Evolutionary conservation across 1,140 invertebrate species (phyloP), one percentile per base, ranked within the genome.

Genomic region (Ostrea denselamellosa): DNA sequence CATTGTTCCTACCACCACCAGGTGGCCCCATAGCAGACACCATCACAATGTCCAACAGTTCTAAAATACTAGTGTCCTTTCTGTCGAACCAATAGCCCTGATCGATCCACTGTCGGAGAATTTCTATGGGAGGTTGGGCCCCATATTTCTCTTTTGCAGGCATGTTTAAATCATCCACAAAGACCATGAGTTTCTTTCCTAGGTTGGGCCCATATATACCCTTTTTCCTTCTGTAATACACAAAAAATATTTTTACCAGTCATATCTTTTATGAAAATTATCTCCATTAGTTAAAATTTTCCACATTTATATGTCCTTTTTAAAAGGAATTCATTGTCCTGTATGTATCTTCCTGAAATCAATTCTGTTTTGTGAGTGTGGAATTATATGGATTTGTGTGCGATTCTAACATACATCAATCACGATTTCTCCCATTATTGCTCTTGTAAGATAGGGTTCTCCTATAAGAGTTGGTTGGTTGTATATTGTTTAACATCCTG

Each of bases 131-230:
- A 10, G 94, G 94, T 85, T 95, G 95, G 51, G 94, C 94, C 44
- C 94, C 94, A 90, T 94, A 95, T 83, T 93, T 94, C 87, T 95
- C 94, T 86, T 94, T 94, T 19, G 94, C 94, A 65, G 95, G 95
- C 95, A 95, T 95, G 88, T 95, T 95, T 8, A 95, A 88, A 85
- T 95, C 95, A 93, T 95, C 95, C 25, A 95, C 94, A 93, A 95
- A 95, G 10, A 95, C 93, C 83, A 93, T 92, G 58, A 94, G 87
- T 82, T 92, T 93, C 86, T 94, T 94, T 34, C 94, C 94, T 19
- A 87, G 68, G 4, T 92, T 84, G 8, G 95, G 94, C 0, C 93
- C 94, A 92, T 93, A 95, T 0, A 94, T 85, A 62, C 94, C 94
- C 87, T 94, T 94, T 88, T 92, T 93, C 81, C 93, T 90, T 89